These are phyloP conservation scores for Hypotaenidia okinawae DNA, from an alignment of 2,797 vertebrate genomes.

Conservation along the genomic window DNA sequence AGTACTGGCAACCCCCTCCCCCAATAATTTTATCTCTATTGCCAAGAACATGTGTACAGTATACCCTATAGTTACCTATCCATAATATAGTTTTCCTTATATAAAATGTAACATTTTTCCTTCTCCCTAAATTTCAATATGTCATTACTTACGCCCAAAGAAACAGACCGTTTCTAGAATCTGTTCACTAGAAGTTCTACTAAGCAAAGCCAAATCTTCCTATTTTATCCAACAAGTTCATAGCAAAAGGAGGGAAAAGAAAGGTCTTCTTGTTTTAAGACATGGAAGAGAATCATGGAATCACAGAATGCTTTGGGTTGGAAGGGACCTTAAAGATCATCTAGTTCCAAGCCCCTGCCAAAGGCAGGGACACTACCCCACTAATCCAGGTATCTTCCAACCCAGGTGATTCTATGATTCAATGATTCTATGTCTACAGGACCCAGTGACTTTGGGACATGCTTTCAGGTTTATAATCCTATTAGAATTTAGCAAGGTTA, in stretches of 20 bases:
- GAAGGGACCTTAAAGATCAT: too few species aligned
- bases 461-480: background rate
- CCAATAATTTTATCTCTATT: background rate
- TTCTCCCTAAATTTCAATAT: background rate
- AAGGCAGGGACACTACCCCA: too few species aligned
- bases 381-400: too few species aligned
- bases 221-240: background rate
- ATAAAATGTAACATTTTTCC: background rate
- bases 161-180: background rate
- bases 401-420: too few species aligned
- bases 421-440: too few species aligned
- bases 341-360: too few species aligned
- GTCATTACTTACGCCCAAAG: background rate
- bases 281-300: background rate
- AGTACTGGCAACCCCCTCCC: background rate
- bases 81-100: background rate
- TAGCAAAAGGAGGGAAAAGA: background rate
- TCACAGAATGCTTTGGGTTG: too few species aligned
- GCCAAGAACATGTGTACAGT: background rate
- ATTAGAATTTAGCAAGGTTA: background rate
- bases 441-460: background rate
- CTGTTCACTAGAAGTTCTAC: background rate
- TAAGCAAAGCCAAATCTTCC: background rate
- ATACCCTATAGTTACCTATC: background rate
- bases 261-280: background rate